Conservation (phyloP, 1,140 invertebrate genomes). For the Lordiphosa stackelbergi region DNA sequence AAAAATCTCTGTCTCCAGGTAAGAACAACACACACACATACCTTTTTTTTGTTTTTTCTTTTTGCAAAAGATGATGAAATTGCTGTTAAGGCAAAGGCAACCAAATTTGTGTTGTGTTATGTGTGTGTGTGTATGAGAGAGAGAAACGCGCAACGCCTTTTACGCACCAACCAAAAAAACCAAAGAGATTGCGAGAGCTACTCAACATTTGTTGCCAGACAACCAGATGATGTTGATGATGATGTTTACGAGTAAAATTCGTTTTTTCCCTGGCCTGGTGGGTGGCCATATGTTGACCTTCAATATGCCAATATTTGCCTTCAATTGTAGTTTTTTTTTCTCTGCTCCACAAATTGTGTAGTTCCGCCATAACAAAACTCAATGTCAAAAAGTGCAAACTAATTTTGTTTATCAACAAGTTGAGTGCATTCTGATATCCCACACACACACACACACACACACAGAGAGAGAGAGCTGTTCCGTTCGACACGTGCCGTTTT, state of each 20-base stretch:
- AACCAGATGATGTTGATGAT: neutral
- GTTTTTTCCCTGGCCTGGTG: slow-evolving; percentile 31
- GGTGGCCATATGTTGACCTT: slow-evolving; percentile 45
- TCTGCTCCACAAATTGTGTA: slow-evolving; percentile 13
- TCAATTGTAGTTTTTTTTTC: slow-evolving; percentile 16
- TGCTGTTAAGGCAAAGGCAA: slow-evolving; percentile 29
- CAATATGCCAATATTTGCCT: slow-evolving; percentile 22
- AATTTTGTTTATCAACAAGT: slow-evolving; percentile 21
- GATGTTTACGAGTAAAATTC: slow-evolving; percentile 26
- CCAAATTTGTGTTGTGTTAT: slow-evolving; percentile 18
- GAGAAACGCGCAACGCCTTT: slow-evolving; percentile 17
- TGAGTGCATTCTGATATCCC: no score
- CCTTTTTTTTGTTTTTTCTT: slow-evolving; percentile 12
- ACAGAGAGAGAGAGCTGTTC: neutral
- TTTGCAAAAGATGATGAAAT: slow-evolving; percentile 44
- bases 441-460: no score
- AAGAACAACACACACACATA: neutral
- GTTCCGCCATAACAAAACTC: slow-evolving; percentile 27
- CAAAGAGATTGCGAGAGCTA: neutral
- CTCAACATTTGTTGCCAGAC: slow-evolving; percentile 28
- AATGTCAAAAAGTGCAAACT: slow-evolving; percentile 62
- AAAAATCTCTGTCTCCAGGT: slow-evolving; percentile 27
- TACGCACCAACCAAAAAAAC: slow-evolving; percentile 17
- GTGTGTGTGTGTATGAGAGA: slow-evolving; percentile 1
- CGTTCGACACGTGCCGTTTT: slow-evolving; percentile 5